Evolutionary conservation across 2,797 vertebrate genomes (phyloP).

Genomic region (Selene dorsalis): DNA sequence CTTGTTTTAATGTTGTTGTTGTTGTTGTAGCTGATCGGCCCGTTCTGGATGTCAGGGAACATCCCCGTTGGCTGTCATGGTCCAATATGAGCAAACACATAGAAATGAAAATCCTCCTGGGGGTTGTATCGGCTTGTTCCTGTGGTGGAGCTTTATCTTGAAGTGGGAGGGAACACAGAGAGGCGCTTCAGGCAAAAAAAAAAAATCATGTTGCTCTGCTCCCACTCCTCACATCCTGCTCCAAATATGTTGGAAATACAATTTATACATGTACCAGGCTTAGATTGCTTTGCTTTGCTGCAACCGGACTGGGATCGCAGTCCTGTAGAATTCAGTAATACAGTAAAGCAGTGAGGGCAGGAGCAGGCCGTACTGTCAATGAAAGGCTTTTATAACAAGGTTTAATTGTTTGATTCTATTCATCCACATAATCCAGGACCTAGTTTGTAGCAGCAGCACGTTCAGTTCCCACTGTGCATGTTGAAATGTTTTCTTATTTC

Average conservation of each 20-base stretch:
- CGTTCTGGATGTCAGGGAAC: background rate
- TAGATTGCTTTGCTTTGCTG: conserved; percentile 18
- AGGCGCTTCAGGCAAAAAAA: conserved; percentile 32
- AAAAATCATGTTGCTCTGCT: conserved; percentile 14
- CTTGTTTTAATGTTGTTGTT: background rate
- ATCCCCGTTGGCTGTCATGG: conserved; percentile 4
- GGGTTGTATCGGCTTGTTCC: conserved; percentile 3
- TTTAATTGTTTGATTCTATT: background rate
- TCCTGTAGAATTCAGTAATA: background rate
- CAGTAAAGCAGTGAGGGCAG: background rate
- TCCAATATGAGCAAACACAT: conserved; percentile 26
- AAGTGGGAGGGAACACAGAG: conserved; percentile 19
- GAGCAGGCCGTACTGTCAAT: background rate
- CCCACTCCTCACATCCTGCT: conserved; percentile 21
- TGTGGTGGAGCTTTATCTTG: conserved; percentile 31
- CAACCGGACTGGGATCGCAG: background rate
- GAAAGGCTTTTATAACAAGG: background rate
- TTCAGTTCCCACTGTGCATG: too few species aligned
- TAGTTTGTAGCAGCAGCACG: background rate
- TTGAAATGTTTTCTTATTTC: background rate
- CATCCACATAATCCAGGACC: background rate
- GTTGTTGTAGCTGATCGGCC: background rate
- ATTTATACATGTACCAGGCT: background rate
- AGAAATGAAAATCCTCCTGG: conserved; percentile 26
- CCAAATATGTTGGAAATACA: conserved; percentile 1